phyloP scores from a whole-genome alignment of 2,797 vertebrate species.

The Melanotaenia pygmaea region DNA sequence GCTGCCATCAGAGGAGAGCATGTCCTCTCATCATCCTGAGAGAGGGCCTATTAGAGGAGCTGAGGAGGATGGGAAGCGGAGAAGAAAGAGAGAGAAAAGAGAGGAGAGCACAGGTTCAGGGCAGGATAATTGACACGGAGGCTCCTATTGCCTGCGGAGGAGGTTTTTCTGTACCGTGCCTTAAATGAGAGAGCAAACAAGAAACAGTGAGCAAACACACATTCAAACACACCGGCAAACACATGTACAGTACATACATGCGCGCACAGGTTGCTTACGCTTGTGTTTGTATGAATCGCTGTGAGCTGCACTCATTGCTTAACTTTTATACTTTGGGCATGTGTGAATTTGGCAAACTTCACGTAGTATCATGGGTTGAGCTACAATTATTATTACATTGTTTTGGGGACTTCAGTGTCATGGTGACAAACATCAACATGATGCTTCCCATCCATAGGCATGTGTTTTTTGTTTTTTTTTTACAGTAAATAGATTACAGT shows the following conservation, averaged over 20 bases:
- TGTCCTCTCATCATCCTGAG: constrained; percentile 82
- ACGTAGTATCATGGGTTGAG: neutral
- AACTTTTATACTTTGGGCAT: neutral
- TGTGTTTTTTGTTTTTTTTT: neutral
- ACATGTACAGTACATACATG: constrained; percentile 34
- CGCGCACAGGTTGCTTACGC: constrained; percentile 10
- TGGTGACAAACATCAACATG: neutral
- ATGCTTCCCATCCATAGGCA: neutral
- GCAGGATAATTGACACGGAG: constrained; percentile 83
- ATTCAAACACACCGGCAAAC: constrained; percentile 24
- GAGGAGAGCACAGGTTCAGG: constrained; percentile 81
- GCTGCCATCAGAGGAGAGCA: constrained; percentile 81
- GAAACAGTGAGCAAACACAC: constrained; percentile 58
- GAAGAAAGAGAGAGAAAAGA: constrained; percentile 76
- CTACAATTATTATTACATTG: neutral
- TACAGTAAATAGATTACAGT: too few species aligned
- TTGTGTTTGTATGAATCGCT: constrained; percentile 30
- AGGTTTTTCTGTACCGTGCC: constrained; percentile 66
- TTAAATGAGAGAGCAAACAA: constrained; percentile 79
- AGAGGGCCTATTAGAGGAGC: constrained; percentile 80
- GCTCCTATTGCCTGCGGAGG: constrained; percentile 76
- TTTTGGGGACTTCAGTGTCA: neutral
- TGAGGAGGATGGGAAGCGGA: constrained; percentile 77
- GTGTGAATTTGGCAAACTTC: neutral
- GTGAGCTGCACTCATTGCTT: constrained; percentile 41